Base-by-base conservation (phyloP, 2,797 vertebrate genomes). In the Platalea minor region DNA sequence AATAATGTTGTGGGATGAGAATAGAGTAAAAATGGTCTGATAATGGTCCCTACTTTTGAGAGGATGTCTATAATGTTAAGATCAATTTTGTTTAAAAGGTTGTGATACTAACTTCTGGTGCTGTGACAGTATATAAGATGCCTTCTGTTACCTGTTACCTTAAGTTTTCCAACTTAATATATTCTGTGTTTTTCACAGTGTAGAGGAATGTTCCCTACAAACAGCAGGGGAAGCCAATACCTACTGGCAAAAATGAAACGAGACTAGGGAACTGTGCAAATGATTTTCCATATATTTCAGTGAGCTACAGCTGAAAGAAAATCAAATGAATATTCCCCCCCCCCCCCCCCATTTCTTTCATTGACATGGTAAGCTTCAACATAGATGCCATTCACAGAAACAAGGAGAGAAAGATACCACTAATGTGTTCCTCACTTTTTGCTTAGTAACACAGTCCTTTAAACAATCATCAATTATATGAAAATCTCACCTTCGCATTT, bases 311-410 rank as follows among this genome's bases (percentile, higher is more conserved):
- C 13, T 72, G 15, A 78, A 68, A 56, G 31, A 53, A 88, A 78
- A 87, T 21, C 3, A 89, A 82, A 74, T 8, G 0, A 35, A 35
- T 1, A 2, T 31, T 16, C 28, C 4, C 3, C 6, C 25, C 25
- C 17, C 26, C 54, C 3, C 5, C 35, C 35, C 35, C 54, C 3
- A 5, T 60, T 75, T 69, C 16, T 65, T 88, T 83, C 56, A 14
- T 10, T 63, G 54, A 31, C 24, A 7, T 10, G 12, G 24, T 69
- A 69, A 94, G 57, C 23, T 65, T 61, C 53, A 84, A 80, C 13
- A 41, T 1, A 77, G 26, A 56, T 45, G 39, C 17, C 5, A n/a
- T 65, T 67, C 19, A 74, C 14, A 60, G 51, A 39, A 89, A 77
- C 2, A 31, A 63, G 43, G 17, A 48, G 7, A 19, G 65, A 84